Base-by-base conservation (phyloP, 2,797 vertebrate species). In the Clangula hyemalis region DNA sequence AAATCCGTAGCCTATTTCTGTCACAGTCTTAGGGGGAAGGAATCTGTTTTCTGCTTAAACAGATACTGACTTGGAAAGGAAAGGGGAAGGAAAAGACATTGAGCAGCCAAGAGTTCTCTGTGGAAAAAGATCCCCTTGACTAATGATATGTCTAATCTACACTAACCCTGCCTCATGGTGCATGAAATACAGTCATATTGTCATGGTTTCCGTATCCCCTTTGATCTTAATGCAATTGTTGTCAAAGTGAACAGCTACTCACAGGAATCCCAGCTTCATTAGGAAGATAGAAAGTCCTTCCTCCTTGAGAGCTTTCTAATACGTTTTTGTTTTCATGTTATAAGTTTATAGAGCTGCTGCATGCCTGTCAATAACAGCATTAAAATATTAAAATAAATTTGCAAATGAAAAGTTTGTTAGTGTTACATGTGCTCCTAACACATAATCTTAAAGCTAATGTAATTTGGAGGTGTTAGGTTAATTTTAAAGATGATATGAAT, bases 1-100 rank as follows among this genome's bases (percentile, higher is more conserved):
- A 97, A 97, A 98, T 97, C 97, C 84, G 92, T 98, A 99, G 98
- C 98, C 98, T 98, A 98, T 98, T 99, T 99, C 98, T 99, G 98
- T 99, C 99, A 98, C 97, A 97, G 96, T 98, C 97, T 98, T 98
- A 97, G 95, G 96, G 98, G 97, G 97, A 97, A 98, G 98, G 98
- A 97, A 98, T 98, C 98, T 97, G 98, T 99, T 99, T 99, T 98
- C 96, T 98, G 82, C 95, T 97, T 94, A 97, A 96, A 98, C 96
- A 97, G 97, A 98, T 97, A 96, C 88, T 78, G 90, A 84, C 97
- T 96, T 97, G 92, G 96, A 97, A 97, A 97, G 85, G 77, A 97
- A 92, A 95, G 39, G 53, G 70, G 61, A 97, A 97, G 96, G 95
- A 97, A 97, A 97, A 97, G 95, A 96, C 93, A 88, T 80, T 81